A percentile compares a stretch with the other conserved stretches of the same genome.
Conservation (phyloP, 2,797 vertebrate genomes). For the Neopelma chrysocephalum region DNA sequence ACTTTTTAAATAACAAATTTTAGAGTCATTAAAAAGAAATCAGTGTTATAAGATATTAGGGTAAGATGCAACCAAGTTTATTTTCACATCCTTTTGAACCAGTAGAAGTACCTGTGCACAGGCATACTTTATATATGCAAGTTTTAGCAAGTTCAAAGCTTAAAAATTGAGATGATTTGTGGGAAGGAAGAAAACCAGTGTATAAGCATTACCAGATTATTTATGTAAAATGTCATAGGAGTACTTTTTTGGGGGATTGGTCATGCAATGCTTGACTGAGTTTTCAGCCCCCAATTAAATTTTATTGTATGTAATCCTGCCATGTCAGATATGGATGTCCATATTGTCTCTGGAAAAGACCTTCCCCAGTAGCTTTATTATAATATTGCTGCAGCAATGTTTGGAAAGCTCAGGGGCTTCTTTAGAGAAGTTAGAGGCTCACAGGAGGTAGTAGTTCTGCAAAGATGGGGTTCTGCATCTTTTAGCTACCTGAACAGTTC, state of each 20-base stretch:
- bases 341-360: neutral
- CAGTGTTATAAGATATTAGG: neutral
- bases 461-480: neutral
- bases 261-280: neutral
- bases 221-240: neutral
- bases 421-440: neutral
- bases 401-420: neutral
- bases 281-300: neutral
- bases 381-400: neutral
- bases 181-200: neutral
- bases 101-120: neutral
- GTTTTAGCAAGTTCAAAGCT: neutral
- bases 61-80: neutral
- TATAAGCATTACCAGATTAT: neutral
- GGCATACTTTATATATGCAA: neutral
- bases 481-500: neutral
- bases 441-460: neutral
- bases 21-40: neutral
- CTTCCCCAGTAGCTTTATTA: neutral
- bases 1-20: neutral
- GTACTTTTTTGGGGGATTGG: neutral
- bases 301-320: neutral
- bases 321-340: neutral
- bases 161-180: neutral
- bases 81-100: neutral